These are phyloP conservation scores for Nephila pilipes DNA, from an alignment of 1,140 invertebrate species.

Conservation along the genomic window DNA sequence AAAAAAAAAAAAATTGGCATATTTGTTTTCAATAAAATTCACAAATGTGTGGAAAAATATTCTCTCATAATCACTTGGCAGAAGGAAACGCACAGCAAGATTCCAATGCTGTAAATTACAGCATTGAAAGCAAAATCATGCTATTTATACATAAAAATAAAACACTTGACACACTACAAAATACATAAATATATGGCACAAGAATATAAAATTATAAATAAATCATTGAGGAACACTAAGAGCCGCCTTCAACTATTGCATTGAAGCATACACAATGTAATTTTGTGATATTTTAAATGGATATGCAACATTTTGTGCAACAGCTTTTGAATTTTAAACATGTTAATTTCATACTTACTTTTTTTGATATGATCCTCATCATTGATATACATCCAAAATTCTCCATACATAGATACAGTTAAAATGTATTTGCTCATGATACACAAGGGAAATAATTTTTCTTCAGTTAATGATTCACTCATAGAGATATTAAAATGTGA, in stretches of 20 bases:
- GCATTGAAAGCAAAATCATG: slow-evolving; percentile 1
- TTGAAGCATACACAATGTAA: background rate
- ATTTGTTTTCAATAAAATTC: background rate
- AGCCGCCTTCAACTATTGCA: slow-evolving; percentile 36
- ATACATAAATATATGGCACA: slow-evolving; percentile 73
- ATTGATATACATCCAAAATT: slow-evolving; percentile 43
- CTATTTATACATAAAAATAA: background rate
- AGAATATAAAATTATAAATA: slow-evolving; percentile 53
- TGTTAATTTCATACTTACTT: slow-evolving; percentile 11
- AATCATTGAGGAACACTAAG: slow-evolving; percentile 5
- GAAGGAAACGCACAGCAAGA: background rate
- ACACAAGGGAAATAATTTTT: background rate
- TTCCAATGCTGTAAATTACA: background rate
- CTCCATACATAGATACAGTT: slow-evolving; percentile 21
- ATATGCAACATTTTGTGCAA: slow-evolving; percentile 69
- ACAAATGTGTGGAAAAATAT: background rate
- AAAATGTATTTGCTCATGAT: background rate
- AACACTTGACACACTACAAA: slow-evolving; percentile 28
- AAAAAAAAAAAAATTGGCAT: background rate
- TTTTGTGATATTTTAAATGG: slow-evolving; percentile 7
- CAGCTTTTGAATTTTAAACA: background rate
- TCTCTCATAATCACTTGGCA: slow-evolving; percentile 60
- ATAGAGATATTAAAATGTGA: background rate
- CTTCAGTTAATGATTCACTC: background rate
- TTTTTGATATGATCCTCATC: slow-evolving; percentile 60